Conservation (phyloP, 2,113 vertebrate species). For the Syrmaticus mikado region DNA sequence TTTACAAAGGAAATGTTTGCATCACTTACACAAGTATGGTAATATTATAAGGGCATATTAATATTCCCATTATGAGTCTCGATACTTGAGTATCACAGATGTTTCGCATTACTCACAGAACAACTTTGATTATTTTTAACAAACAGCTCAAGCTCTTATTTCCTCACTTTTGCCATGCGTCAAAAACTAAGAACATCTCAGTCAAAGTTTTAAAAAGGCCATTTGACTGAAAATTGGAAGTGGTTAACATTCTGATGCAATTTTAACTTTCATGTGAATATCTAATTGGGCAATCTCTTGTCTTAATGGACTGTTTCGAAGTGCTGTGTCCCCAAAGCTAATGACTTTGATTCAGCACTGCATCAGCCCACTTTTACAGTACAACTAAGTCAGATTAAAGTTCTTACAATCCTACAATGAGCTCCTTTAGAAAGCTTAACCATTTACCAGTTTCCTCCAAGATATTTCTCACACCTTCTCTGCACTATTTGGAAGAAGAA, state of each 20-base stretch:
- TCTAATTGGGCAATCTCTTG: constrained; percentile 38
- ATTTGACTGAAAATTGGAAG: constrained; percentile 30
- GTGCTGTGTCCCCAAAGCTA: background rate
- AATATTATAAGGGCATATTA: background rate
- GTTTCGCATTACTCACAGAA: constrained; percentile 20
- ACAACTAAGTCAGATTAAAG: background rate
- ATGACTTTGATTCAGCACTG: background rate
- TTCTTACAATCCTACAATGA: background rate
- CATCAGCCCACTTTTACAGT: background rate
- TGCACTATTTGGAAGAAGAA: too few relatives aligned
- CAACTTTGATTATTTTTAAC: constrained; percentile 32
- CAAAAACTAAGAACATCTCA: constrained; percentile 18
- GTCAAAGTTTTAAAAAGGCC: constrained; percentile 26
- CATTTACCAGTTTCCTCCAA: background rate
- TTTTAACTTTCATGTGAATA: constrained; percentile 37
- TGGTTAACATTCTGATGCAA: constrained; percentile 25
- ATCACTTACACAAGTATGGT: background rate
- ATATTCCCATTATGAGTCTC: background rate
- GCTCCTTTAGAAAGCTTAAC: background rate
- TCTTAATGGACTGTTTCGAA: constrained; percentile 21
- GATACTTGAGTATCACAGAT: background rate
- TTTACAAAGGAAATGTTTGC: background rate
- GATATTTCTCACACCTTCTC: background rate
- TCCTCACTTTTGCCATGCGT: background rate
- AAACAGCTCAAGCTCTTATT: constrained; percentile 10